A percentile compares a stretch with the other conserved stretches of the same genome.
Evolutionary conservation across 2,113 vertebrate species (phyloP).

Genomic region (Proteles cristata): DNA sequence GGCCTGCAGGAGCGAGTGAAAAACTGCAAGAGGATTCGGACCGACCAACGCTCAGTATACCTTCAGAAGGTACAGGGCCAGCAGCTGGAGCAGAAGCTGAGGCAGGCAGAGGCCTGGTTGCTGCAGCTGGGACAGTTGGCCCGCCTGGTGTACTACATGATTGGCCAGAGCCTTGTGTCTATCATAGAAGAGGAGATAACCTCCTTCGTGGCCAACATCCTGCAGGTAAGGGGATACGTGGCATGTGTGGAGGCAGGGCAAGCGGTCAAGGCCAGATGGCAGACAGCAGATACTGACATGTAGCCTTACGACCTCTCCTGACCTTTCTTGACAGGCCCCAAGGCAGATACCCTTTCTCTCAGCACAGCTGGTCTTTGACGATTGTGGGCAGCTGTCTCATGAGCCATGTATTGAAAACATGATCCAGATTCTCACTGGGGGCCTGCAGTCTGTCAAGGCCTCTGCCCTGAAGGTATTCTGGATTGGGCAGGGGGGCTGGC

Average conservation of each 20-base stretch:
- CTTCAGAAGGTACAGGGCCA: slow-evolving; percentile 72
- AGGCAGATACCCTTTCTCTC: slow-evolving; percentile 78
- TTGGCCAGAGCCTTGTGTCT: slow-evolving; percentile 86
- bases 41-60: slow-evolving; percentile 77
- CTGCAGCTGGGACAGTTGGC: slow-evolving; percentile 85
- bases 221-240: slow-evolving; percentile 85
- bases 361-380: slow-evolving; percentile 83
- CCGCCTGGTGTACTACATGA: slow-evolving; percentile 86
- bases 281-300: neutral
- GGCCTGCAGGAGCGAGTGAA: slow-evolving; percentile 83
- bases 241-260: neutral
- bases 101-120: slow-evolving; percentile 77
- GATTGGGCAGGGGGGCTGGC: neutral
- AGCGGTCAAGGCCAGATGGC: neutral
- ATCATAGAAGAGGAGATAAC: slow-evolving; percentile 80
- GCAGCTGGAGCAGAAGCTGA: slow-evolving; percentile 78
- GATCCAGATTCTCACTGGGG: slow-evolving; percentile 77
- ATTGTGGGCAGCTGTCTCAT: slow-evolving; percentile 73
- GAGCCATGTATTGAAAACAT: slow-evolving; percentile 83
- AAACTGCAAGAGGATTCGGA: slow-evolving; percentile 55
- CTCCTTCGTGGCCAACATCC: slow-evolving; percentile 80
- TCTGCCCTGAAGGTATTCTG: slow-evolving; percentile 85
- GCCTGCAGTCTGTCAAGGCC: slow-evolving; percentile 73
- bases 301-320: neutral
- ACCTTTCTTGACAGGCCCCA: slow-evolving; percentile 51